phyloP scores from a whole-genome alignment of 1,140 invertebrate genomes.

The Thalassaphorura encarpata region DNA sequence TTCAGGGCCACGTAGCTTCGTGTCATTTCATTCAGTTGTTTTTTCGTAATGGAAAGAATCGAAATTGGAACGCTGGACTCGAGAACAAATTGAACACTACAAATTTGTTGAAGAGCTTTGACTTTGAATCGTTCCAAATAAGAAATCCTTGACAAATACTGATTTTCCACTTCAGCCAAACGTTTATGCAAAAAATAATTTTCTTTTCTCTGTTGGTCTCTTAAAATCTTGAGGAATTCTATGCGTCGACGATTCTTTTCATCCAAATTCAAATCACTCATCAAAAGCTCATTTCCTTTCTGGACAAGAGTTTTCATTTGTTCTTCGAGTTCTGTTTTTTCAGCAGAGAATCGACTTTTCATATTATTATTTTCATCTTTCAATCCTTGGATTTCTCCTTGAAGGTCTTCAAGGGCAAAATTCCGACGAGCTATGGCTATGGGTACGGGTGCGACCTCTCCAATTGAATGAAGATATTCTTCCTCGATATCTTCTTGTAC shows the following conservation, averaged over 20 bases:
- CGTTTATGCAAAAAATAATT: constrained; percentile 3
- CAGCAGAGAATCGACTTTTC: neutral
- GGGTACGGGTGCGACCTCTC: neutral
- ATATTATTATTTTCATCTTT: neutral
- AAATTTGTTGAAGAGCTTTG: constrained; percentile 9
- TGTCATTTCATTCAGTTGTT: neutral
- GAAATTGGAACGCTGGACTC: constrained; percentile 12
- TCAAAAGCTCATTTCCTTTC: constrained; percentile 6
- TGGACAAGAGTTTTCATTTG: constrained; percentile 1
- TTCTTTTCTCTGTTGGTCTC: neutral
- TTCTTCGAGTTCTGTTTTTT: neutral
- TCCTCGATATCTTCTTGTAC: too few relatives aligned
- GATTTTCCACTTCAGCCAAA: constrained; percentile 3
- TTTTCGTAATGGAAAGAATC: neutral
- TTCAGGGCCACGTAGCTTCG: neutral
- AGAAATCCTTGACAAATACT: neutral
- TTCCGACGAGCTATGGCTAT: neutral
- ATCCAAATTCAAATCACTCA: neutral
- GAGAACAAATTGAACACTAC: constrained; percentile 3
- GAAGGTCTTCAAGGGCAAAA: neutral
- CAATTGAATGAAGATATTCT: too few relatives aligned
- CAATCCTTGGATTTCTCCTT: neutral
- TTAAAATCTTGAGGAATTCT: constrained; percentile 6
- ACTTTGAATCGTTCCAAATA: constrained; percentile 6
- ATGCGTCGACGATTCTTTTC: neutral